Conservation (phyloP, 2,888 invertebrate species). For the Drepanosiphum platanoidis region DNA sequence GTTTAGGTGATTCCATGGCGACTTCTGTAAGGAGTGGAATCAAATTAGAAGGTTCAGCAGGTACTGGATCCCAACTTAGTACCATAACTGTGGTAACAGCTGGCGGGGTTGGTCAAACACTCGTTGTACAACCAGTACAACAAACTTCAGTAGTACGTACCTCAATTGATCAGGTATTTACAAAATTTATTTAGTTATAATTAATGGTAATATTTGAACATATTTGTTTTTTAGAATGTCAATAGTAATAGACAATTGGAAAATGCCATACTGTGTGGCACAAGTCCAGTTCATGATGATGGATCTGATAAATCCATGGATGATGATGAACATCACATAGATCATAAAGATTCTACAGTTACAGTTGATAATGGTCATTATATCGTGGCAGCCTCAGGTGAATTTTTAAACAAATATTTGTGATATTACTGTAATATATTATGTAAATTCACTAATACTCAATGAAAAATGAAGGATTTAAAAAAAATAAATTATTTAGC, state of each 20-base stretch:
- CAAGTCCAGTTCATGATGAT: conserved; percentile 60
- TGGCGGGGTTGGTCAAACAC: conserved; percentile 63
- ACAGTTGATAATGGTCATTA: conserved; percentile 63
- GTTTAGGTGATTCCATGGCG: conserved; percentile 57
- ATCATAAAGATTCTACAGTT: conserved; percentile 62
- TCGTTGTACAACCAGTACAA: conserved; percentile 63
- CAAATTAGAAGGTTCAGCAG: conserved; percentile 54
- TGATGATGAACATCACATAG: conserved; percentile 61
- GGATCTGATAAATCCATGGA: conserved; percentile 60
- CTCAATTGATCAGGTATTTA: conserved; percentile 43
- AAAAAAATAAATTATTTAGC: no score
- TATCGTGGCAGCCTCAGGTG: conserved; percentile 60
- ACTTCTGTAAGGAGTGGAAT: conserved; percentile 60
- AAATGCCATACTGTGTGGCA: conserved; percentile 49
- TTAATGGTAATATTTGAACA: not conserved
- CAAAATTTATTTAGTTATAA: not conserved
- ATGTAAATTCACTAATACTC: not conserved
- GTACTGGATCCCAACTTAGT: conserved; percentile 55
- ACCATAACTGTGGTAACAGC: conserved; percentile 63
- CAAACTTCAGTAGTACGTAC: conserved; percentile 49
- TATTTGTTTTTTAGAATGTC: conserved; percentile 36
- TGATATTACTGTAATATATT: not conserved
- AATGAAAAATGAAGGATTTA: conserved; percentile 48
- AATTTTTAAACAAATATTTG: not conserved
- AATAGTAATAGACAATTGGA: conserved; percentile 55